A percentile compares a stretch with the other conserved stretches of the same genome.
Conservation (phyloP, 1,140 invertebrate genomes). For the Cotesia glomerata region DNA sequence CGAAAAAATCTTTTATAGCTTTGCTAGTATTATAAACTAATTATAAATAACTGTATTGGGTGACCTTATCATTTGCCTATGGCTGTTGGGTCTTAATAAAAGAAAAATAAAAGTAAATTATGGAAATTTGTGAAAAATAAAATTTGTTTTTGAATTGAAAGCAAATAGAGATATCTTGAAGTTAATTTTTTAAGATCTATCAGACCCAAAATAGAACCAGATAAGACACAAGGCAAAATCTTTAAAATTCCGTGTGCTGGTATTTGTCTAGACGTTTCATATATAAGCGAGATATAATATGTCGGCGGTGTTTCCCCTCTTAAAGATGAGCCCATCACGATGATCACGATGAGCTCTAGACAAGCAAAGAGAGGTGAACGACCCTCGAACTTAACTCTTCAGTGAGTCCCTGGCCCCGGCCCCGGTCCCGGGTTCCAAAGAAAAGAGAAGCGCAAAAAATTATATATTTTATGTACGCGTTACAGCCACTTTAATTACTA, state of each 20-base stretch:
- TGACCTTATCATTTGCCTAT: no score
- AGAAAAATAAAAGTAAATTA: no score
- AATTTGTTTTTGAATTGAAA: no score
- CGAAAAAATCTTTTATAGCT: no score
- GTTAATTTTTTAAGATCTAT: no score
- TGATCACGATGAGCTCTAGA: slow-evolving; percentile 7
- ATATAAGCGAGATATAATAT: not conserved
- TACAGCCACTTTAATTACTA: not conserved
- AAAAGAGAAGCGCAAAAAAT: slow-evolving; percentile 28
- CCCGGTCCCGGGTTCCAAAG: slow-evolving; percentile 18
- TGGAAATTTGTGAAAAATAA: no score
- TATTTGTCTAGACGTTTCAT: slow-evolving; percentile 16
- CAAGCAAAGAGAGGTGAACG: slow-evolving; percentile 33
- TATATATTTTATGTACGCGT: slow-evolving; percentile 19
- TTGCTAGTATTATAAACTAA: no score
- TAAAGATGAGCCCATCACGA: slow-evolving; percentile 18
- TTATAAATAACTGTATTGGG: no score
- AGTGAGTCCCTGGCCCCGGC: slow-evolving; percentile 14
- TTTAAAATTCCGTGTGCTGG: slow-evolving; percentile 35
- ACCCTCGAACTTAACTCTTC: slow-evolving; percentile 35
- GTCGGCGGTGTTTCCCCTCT: slow-evolving; percentile 10
- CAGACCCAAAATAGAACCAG: no score
- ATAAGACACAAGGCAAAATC: not conserved
- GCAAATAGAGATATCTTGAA: no score
- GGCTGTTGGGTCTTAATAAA: no score